These are phyloP conservation scores for Caenorhabditis sp. DNA, from an alignment of 2,888 invertebrate species.

Conservation along the genomic window DNA sequence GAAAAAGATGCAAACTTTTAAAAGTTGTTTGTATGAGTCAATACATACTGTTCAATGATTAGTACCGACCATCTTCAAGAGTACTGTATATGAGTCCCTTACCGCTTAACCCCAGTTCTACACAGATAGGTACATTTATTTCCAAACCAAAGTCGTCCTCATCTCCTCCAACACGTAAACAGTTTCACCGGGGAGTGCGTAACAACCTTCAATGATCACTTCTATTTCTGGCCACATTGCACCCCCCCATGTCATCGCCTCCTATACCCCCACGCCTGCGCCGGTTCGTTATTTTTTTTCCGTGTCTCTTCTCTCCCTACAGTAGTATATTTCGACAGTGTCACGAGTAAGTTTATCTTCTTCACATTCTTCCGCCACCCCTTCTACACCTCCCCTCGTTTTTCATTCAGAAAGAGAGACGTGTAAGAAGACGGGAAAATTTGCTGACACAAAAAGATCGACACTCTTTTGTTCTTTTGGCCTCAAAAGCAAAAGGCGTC, in stretches of 20 bases:
- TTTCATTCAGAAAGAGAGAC: neutral
- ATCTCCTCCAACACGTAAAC: neutral
- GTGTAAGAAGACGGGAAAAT: neutral
- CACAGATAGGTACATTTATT: constrained; percentile 11
- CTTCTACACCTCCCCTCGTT: neutral
- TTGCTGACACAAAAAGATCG: constrained; percentile 1
- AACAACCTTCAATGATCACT: neutral
- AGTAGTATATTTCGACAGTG: constrained; percentile 10
- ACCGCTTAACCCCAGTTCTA: too few relatives aligned
- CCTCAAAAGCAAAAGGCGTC: constrained; percentile 4
- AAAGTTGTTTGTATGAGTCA: constrained; percentile 14
- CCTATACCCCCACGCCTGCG: too few relatives aligned
- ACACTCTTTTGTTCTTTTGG: constrained; percentile 40
- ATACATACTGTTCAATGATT: too few relatives aligned
- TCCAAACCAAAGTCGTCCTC: neutral
- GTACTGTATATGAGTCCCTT: too few relatives aligned
- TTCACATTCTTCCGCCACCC: constrained; percentile 16
- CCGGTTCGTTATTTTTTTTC: neutral
- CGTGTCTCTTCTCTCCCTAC: neutral
- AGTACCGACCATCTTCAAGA: too few relatives aligned
- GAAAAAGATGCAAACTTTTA: constrained; percentile 6
- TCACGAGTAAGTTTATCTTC: constrained; percentile 50
- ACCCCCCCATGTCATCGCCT: neutral
- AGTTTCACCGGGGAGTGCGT: constrained; percentile 13
- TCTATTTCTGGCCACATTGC: constrained; percentile 18